Base-by-base conservation (phyloP, 2,113 vertebrate genomes). In the Pheucticus melanocephalus region DNA sequence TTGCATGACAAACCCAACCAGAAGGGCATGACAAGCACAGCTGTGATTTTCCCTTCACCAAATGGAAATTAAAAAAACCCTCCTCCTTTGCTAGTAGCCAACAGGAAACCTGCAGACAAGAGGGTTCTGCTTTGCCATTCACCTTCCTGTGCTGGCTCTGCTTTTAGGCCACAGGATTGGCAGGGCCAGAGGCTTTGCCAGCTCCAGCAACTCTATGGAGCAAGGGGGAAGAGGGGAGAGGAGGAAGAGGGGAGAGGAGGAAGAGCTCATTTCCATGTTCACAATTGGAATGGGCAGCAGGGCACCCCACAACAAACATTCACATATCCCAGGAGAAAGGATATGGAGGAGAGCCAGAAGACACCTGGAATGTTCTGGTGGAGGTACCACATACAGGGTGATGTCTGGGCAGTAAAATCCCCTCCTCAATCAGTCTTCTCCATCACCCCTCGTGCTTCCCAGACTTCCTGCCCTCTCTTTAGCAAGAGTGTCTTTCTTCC, bases 1-100 rank as follows among this genome's bases (percentile, higher is more conserved):
- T 95, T 95, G 96, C 97, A 97, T 97, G 97, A 97, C 97, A 97
- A 97, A 97, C 97, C 90, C 69, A 88, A 97, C 94, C 90, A 94
- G 88, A 94, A 93, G 92, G 87, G 76, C 94, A 88, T 92, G 94
- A 97, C 93, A 97, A 94, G 78, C 92, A 94, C 95, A 92, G 94
- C 94, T 91, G 96, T 92, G 95, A 96, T 97, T 97, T 95, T 94
- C 94, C 91, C 94, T 95, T 95, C 83, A 85, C 82, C 82, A 89
- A 95, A 95, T 97, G 95, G 96, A 87, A 95, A 94, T 84, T 61
- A 87, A 87, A 95, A 91, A 88, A 69, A 1, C 2, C 16, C 76
- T 93, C 68, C 90, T 76, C 82, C 88, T 82, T 37, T 65, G 72
- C 82, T 86, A 39, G 95, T 91, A 88, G 94, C 88, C 96, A 91